Percentiles rank a stretch among this genome's conserved stretches.
These are phyloP conservation scores for Altica lythri DNA, from an alignment of 2,888 invertebrate species.

Conservation along the genomic window DNA sequence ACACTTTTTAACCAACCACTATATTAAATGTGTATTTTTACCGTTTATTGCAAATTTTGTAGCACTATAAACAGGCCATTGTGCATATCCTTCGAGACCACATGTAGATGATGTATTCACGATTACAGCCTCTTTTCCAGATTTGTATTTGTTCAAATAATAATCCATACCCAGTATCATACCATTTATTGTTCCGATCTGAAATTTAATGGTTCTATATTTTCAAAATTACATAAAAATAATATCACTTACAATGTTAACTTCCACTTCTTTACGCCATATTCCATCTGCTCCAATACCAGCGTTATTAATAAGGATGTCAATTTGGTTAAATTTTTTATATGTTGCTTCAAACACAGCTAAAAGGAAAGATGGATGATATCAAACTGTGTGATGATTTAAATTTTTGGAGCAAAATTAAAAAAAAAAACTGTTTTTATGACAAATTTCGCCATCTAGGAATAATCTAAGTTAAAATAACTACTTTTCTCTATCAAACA, in stretches of 20 bases:
- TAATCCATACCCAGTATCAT: conserved; percentile 10
- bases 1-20: too few relatives aligned
- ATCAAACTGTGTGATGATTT: too few relatives aligned
- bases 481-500: too few relatives aligned
- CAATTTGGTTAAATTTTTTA: conserved; percentile 68
- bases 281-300: conserved; percentile 37
- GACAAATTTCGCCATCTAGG: neutral
- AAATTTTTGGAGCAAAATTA: too few relatives aligned
- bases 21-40: too few relatives aligned
- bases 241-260: conserved; percentile 36
- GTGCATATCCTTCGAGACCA: conserved; percentile 8
- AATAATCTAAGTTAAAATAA: too few relatives aligned
- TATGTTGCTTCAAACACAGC: conserved; percentile 72
- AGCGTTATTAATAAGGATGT: conserved; percentile 61
- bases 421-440: neutral
- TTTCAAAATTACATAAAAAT: neutral
- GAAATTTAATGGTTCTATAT: neutral
- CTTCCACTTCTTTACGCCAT: conserved; percentile 37
- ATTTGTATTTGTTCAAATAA: conserved; percentile 10
- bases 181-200: conserved; percentile 13
- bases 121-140: neutral
- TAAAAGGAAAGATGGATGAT: conserved; percentile 49
- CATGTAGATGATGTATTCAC: conserved; percentile 2
- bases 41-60: conserved; percentile 13
- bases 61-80: conserved; percentile 9